phyloP scores from a whole-genome alignment of 2,113 vertebrate species.

The Rissa tridactyla region DNA sequence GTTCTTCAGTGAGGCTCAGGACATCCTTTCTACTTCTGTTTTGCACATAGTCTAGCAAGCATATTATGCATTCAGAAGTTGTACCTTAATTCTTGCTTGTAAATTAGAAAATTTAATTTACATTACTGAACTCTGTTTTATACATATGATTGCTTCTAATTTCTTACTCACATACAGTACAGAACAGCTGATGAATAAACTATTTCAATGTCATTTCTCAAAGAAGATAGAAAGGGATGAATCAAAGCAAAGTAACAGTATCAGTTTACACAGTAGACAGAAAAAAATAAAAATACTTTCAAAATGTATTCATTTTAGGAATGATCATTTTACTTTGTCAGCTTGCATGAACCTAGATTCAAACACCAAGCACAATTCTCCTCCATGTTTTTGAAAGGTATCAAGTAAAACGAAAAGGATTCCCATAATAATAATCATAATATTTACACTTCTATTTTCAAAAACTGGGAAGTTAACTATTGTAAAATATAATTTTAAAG shows the following conservation, averaged over 20 bases:
- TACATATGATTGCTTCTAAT: constrained; percentile 3
- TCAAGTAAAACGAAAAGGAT: not conserved
- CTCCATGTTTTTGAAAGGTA: not conserved
- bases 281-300: not conserved
- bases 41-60: not conserved
- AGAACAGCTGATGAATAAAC: not conserved
- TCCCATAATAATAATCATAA: not conserved
- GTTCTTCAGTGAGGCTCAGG: not conserved
- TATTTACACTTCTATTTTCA: not conserved
- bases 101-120: not conserved
- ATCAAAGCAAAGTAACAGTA: not conserved
- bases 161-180: not conserved
- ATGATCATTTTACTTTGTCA: not conserved
- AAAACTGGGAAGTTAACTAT: not conserved
- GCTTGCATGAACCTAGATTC: not conserved
- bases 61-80: not conserved
- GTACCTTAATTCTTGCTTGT: not conserved
- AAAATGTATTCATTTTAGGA: not conserved
- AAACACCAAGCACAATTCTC: not conserved
- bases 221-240: not conserved
- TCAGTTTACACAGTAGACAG: not conserved
- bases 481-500: not conserved
- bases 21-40: not conserved
- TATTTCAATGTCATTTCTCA: not conserved
- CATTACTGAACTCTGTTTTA: not conserved